phyloP scores from a whole-genome alignment of 2,888 invertebrate genomes.

The Xylocampa areola region DNA sequence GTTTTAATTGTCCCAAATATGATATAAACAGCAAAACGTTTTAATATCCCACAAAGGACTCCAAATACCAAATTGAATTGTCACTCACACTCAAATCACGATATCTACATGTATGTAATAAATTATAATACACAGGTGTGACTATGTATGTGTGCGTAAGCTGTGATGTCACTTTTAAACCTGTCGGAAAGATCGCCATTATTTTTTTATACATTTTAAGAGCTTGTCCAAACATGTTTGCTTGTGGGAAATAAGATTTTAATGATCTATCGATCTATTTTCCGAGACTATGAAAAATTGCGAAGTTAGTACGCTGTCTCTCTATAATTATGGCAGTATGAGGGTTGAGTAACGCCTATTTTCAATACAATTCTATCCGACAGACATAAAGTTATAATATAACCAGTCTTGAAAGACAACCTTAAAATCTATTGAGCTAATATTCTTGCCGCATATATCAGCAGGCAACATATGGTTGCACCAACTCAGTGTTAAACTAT shows the following conservation, averaged over 20 bases:
- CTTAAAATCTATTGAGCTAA: too few species aligned
- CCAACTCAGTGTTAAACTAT: too few species aligned
- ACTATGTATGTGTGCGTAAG: conserved; percentile 67
- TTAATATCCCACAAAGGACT: conserved; percentile 23
- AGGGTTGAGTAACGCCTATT: too few species aligned
- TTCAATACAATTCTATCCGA: too few species aligned
- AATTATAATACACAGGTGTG: conserved; percentile 61
- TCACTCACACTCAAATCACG: conserved; percentile 45
- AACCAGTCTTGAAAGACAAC: too few species aligned
- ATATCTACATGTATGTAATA: conserved; percentile 49
- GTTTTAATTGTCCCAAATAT: too few species aligned
- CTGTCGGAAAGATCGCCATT: conserved; percentile 65
- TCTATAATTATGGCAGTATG: background rate
- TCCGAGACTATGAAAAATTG: conserved; percentile 7
- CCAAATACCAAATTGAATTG: conserved; percentile 42
- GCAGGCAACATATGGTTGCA: too few species aligned
- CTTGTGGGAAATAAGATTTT: conserved; percentile 30
- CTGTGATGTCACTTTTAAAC: conserved; percentile 81
- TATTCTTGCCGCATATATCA: too few species aligned
- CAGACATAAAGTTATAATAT: too few species aligned
- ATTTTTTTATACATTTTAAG: conserved; percentile 37
- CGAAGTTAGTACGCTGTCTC: conserved; percentile 3
- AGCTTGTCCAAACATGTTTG: conserved; percentile 45
- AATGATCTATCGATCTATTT: conserved; percentile 17
- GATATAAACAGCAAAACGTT: background rate